Conservation (phyloP, 1,140 invertebrate genomes). For the Nasonia longicornis region DNA sequence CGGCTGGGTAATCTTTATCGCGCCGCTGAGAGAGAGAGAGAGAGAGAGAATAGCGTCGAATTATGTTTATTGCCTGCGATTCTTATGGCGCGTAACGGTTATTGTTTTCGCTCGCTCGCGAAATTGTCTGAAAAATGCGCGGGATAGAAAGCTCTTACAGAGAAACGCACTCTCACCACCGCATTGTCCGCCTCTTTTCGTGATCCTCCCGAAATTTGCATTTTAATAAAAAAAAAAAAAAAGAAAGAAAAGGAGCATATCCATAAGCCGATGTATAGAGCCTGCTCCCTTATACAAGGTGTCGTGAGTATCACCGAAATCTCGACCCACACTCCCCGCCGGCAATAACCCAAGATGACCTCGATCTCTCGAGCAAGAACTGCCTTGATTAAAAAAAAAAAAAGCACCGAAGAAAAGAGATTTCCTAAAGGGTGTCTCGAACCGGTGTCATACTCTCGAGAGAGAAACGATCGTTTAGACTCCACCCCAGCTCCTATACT, state of each 20-base stretch:
- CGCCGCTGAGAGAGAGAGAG: too few relatives aligned
- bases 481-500: neutral
- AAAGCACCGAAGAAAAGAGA: neutral
- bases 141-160: too few relatives aligned
- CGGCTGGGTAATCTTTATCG: neutral
- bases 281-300: too few relatives aligned
- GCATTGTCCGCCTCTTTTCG: neutral
- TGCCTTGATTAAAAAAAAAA: conserved; percentile 38
- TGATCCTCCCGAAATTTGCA: neutral
- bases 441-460: conserved; percentile 10
- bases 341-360: conserved; percentile 29
- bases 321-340: neutral
- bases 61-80: neutral
- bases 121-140: neutral
- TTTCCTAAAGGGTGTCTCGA: neutral
- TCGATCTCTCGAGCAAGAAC: neutral
- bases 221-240: neutral
- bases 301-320: neutral
- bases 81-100: neutral
- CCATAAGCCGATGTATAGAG: neutral
- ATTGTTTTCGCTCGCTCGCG: neutral
- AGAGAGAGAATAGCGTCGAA: neutral
- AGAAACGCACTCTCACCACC: too few relatives aligned
- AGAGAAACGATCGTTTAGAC: conserved; percentile 39
- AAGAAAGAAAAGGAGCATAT: neutral